Evolutionary conservation across 1,140 invertebrate species (phyloP).

Genomic region (Philotrypesis tridentata): DNA sequence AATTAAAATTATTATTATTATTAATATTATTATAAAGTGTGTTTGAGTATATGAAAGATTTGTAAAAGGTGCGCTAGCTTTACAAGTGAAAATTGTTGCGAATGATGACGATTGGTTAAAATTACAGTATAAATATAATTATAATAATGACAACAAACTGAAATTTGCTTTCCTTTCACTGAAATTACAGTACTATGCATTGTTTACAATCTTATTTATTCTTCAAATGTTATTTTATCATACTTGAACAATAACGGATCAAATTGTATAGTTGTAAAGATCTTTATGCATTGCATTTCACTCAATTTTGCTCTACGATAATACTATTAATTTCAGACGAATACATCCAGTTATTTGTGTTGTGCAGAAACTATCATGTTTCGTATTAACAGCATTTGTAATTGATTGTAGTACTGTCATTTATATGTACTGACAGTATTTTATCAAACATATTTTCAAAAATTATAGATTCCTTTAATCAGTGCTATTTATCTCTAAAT

Average conservation of each 20-base stretch:
- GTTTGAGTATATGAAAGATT: slow-evolving; percentile 48
- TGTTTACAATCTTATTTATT: slow-evolving; percentile 33
- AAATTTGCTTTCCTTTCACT: slow-evolving; percentile 64
- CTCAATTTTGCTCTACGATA: no score
- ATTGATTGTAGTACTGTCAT: slow-evolving; percentile 31
- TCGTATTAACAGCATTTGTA: slow-evolving; percentile 16
- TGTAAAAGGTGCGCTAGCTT: slow-evolving; percentile 50
- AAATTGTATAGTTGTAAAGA: no score
- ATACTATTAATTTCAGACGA: neutral
- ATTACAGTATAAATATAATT: slow-evolving; percentile 65
- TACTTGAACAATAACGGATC: neutral
- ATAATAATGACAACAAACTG: slow-evolving; percentile 56
- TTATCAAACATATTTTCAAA: slow-evolving; percentile 38
- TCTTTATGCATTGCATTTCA: no score
- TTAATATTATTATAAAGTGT: slow-evolving; percentile 32
- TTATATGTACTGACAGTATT: slow-evolving; percentile 41
- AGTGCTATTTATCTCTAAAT: slow-evolving; percentile 62
- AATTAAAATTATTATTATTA: slow-evolving; percentile 51
- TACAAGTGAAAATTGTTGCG: slow-evolving; percentile 57
- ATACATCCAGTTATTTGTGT: slow-evolving; percentile 14
- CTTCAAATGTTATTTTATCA: neutral
- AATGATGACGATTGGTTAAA: slow-evolving; percentile 64
- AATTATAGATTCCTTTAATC: slow-evolving; percentile 55
- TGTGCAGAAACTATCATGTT: neutral
- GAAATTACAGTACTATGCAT: slow-evolving; percentile 66